These are phyloP conservation scores for Tiliqua scincoides DNA, from an alignment of 2,113 vertebrate genomes.

Conservation along the genomic window DNA sequence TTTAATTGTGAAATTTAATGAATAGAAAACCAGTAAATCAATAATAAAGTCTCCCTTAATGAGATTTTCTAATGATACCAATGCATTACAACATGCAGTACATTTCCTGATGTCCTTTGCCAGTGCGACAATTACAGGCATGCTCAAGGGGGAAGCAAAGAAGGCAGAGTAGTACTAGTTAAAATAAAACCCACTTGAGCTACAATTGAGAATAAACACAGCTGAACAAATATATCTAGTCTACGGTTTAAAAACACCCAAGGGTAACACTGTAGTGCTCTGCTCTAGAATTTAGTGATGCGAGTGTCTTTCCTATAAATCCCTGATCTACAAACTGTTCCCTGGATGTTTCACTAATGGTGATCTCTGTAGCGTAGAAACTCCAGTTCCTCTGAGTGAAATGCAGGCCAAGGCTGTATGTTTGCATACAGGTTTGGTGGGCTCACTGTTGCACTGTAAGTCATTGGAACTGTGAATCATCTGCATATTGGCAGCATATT, in stretches of 20 bases:
- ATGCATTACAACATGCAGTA: slow-evolving; percentile 65
- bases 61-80: slow-evolving; percentile 71
- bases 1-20: slow-evolving; percentile 75
- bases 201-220: not conserved
- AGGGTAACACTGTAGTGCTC: not conserved
- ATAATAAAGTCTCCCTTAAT: slow-evolving; percentile 74
- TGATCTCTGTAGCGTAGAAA: not conserved
- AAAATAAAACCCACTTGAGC: slow-evolving; percentile 8
- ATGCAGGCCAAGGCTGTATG: not conserved
- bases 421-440: not conserved
- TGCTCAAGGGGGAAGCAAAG: slow-evolving; percentile 29
- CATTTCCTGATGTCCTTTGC: slow-evolving; percentile 59
- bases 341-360: not conserved
- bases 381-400: not conserved
- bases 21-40: slow-evolving; percentile 77
- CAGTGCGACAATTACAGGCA: slow-evolving; percentile 22
- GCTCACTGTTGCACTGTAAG: not conserved
- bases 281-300: slow-evolving; percentile 6
- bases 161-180: slow-evolving; percentile 39
- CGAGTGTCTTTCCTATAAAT: not conserved
- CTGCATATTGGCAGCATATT: too few relatives aligned
- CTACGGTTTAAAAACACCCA: not conserved
- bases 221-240: slow-evolving; percentile 22
- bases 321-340: not conserved
- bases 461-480: too few relatives aligned